Evolutionary conservation across 2,888 invertebrate species (phyloP), one percentile per base, ranked within the genome.

Genomic region (Noctua janthe): DNA sequence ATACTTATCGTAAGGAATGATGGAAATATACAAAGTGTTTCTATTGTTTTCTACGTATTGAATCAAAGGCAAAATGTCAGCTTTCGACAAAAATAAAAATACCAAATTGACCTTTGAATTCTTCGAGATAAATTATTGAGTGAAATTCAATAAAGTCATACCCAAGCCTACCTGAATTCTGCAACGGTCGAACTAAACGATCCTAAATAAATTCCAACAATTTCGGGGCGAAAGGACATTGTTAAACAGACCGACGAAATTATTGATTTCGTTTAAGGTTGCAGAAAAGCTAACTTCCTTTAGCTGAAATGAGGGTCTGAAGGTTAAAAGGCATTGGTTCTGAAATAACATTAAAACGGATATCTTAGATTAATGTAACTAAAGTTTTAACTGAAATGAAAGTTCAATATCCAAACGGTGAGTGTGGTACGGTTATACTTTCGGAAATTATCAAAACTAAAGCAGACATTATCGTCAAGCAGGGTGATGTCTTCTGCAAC

Each of bases 121-220:
- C 39, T 43, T 79, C 15, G 43, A 59, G 23, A 54, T 66, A 71
- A 64, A 78, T 76, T 29, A 59, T 66, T 78, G 51, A 78, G 47
- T 83, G 29, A 39, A 64, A 71, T 78, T 79, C 43, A 78, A 82
- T 83, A 78, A 79, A 84, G 17, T 83, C 29, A 67, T 54, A 49
- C 29, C 71, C n/a, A 17, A 47, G 29, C 29, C 39, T 39, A 84
- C 80, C 74, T 74, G 70, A 70, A 56, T 66, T 76, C 29, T 62
- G 39, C 59, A 66, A 74, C 71, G 29, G 72, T 64, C 43, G 49
- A 72, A 49, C 39, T 70, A 72, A 81, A 76, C 54, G 35, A 54
- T 74, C 85, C 84, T 84, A 81, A 85, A 84, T 73, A 84, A 84
- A 85, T 77, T 85, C 51, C 47, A 39, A 39, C 49, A 81, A 66